Evolutionary conservation across 1,140 invertebrate species (phyloP), one percentile per base, ranked within the genome.

Genomic region (Platyscapa corneri): DNA sequence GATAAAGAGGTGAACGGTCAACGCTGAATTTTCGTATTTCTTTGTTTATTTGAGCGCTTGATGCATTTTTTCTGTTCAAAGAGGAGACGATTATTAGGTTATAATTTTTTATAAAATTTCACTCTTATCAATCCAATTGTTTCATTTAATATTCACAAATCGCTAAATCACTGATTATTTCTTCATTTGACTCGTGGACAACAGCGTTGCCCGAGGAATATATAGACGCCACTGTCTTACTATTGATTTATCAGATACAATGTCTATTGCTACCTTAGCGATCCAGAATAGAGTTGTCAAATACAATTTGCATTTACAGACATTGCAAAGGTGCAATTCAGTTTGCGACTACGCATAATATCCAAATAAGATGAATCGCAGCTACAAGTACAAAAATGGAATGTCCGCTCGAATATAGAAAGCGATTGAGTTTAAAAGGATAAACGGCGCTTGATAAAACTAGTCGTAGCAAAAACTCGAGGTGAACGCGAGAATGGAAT

Each of bases 221-320:
- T 20, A 37, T 6, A 70, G 18, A 70, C 34, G 5, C 34, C 0
- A 0, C 10, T 70, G 67, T 7, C 34, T 39, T 20, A 8, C 18
- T 16, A 60, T 34, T 70, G 10, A 32, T 37, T 20, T 12, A 8
- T 70, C 37, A 70, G 37, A 70, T 70, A 70, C 67, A 70, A 70
- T 70, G 34, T 18, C 67, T 23, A 70, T 70, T 70, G 1, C 1
- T 10, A 32, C 10, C 30, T 67, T 2, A 34, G 18, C 18, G 3
- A 42, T 74, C 70, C 42, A 42, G 70, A 70, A 74, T 74, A 74
- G 8, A 74, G 70, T 42, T 37, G 70, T 74, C 70, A 42, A 74
- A 74, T 74, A 1, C 37, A 27, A 39, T 74, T 74, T 74, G 39
- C 70, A 74, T 74, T 74, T 10, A n/a, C 23, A 0, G 34, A 74